Conservation (phyloP, 2,113 vertebrate genomes). For the Psephotus haematonotus region DNA sequence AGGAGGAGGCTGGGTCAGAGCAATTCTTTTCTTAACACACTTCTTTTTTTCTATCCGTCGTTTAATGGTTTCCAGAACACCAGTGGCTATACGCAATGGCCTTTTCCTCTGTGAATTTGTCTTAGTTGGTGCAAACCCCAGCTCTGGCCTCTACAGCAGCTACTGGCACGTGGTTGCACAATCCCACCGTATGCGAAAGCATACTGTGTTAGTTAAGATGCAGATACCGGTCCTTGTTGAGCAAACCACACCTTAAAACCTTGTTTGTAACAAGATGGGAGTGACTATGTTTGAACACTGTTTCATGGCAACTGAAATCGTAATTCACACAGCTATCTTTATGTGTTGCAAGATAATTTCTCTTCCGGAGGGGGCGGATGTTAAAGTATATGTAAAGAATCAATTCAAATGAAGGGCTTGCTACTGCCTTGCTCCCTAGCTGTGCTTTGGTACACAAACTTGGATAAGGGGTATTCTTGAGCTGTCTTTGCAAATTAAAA, state of each 20-base stretch:
- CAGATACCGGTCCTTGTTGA: neutral
- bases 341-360: constrained; percentile 26
- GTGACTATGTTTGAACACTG: neutral
- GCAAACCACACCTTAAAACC: neutral
- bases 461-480: neutral
- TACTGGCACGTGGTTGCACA: neutral
- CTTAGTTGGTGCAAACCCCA: neutral
- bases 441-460: neutral
- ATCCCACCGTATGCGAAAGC: neutral
- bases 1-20: neutral
- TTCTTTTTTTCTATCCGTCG: neutral
- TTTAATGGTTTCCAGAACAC: neutral
- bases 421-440: neutral
- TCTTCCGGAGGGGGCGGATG: neutral
- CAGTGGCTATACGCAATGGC: neutral
- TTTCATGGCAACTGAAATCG: constrained; percentile 41
- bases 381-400: constrained; percentile 23
- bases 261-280: constrained; percentile 1
- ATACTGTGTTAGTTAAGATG: neutral
- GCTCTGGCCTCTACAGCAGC: neutral
- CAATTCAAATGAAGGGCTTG: neutral
- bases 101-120: neutral
- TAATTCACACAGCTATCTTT: constrained; percentile 30
- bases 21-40: neutral
- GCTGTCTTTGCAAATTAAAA: neutral